Evolutionary conservation across 2,888 invertebrate genomes (phyloP).

Genomic region (Creontiades dilutus): DNA sequence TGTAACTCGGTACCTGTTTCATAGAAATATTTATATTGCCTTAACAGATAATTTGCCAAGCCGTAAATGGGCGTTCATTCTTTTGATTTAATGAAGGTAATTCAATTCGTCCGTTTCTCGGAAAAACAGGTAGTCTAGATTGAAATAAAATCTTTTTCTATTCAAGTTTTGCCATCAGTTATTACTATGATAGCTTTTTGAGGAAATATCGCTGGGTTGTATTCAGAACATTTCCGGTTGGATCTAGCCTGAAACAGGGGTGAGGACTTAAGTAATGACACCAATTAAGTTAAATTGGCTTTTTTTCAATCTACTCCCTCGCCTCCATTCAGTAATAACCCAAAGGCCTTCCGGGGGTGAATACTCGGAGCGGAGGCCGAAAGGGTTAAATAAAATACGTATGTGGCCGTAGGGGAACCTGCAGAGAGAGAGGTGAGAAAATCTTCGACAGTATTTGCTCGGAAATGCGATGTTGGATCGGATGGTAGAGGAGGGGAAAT

Average conservation of each 20-base stretch:
- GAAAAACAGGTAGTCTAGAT: too few species aligned
- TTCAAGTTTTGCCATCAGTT: too few species aligned
- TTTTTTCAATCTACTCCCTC: conserved; percentile 15
- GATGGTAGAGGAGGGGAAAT: not conserved
- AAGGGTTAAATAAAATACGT: conserved; percentile 17
- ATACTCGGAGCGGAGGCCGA: not conserved
- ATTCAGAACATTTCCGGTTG: not conserved
- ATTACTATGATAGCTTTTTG: not conserved
- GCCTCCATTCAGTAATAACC: not conserved
- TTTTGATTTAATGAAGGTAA: too few species aligned
- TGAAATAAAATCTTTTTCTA: too few species aligned
- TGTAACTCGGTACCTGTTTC: too few species aligned
- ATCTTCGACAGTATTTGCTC: not conserved
- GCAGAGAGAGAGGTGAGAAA: not conserved
- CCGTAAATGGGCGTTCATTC: too few species aligned
- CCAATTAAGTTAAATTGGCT: conserved; percentile 35
- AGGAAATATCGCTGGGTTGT: not conserved
- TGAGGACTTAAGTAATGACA: not conserved
- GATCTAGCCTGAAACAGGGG: not conserved
- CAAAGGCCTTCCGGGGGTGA: not conserved
- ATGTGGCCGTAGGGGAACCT: not conserved
- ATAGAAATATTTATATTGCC: too few species aligned
- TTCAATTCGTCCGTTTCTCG: too few species aligned
- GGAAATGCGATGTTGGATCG: not conserved
- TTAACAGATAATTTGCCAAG: too few species aligned